Percentiles rank a stretch among this genome's conserved stretches.
These are phyloP conservation scores for Bungarus multicinctus DNA, from an alignment of 2,113 vertebrate genomes.

Conservation along the genomic window DNA sequence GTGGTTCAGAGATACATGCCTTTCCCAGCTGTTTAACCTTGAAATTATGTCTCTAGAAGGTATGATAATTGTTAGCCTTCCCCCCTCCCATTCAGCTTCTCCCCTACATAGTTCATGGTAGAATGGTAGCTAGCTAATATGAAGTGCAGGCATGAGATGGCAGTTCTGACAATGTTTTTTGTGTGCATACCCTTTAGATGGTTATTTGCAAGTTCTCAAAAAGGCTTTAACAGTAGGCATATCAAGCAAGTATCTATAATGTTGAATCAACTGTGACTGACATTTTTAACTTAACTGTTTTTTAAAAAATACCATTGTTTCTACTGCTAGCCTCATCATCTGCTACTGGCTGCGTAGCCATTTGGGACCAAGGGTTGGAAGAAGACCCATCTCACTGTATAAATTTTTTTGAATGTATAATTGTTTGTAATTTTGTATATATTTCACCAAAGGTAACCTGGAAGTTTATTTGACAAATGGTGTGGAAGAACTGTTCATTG, in stretches of 20 bases:
- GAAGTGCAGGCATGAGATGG: not conserved
- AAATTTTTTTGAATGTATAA: not conserved
- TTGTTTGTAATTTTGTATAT: not conserved
- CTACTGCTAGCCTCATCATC: not conserved
- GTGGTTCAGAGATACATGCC: not conserved
- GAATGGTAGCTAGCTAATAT: not conserved
- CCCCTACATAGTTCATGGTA: not conserved
- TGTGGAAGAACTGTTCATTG: not conserved
- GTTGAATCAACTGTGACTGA: not conserved
- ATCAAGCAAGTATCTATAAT: not conserved
- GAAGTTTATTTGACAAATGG: not conserved
- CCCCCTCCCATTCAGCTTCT: not conserved
- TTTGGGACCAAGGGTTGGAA: not conserved
- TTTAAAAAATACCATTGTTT: not conserved
- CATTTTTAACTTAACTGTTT: not conserved
- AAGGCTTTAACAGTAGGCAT: not conserved
- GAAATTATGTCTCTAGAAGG: not conserved
- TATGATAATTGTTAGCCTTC: not conserved
- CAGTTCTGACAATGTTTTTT: not conserved
- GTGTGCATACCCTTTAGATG: not conserved
- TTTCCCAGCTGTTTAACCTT: not conserved
- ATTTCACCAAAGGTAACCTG: not conserved
- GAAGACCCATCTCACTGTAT: not conserved
- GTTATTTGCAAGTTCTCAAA: not conserved
- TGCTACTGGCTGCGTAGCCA: not conserved